These are phyloP conservation scores for Falco rusticolus DNA, from an alignment of 2,797 vertebrate species.

Conservation along the genomic window DNA sequence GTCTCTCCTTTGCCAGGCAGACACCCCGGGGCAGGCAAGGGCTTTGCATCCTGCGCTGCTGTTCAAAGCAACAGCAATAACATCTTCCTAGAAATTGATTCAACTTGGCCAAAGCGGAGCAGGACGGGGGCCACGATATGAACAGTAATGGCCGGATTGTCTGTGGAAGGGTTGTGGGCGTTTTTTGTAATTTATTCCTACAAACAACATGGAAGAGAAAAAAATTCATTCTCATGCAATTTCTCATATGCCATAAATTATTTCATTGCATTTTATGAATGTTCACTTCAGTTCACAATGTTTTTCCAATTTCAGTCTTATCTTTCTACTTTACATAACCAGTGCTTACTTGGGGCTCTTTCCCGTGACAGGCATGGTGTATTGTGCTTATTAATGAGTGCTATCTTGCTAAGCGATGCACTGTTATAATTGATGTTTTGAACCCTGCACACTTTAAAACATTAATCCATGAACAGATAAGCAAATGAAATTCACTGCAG, in stretches of 20 bases:
- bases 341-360: neutral
- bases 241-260: neutral
- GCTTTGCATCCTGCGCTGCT: neutral
- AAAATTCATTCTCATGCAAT: neutral
- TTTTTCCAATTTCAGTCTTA: neutral
- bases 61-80: slow-evolving; percentile 40
- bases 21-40: neutral
- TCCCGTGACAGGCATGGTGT: neutral
- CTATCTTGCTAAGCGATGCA: neutral
- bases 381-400: neutral
- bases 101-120: slow-evolving; percentile 25
- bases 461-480: neutral
- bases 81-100: slow-evolving; percentile 14
- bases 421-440: neutral
- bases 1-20: too few species aligned
- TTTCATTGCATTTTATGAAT: neutral
- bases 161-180: neutral
- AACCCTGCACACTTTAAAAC: neutral
- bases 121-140: neutral
- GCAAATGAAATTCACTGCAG: neutral
- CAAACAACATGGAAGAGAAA: neutral
- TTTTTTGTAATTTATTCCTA: slow-evolving; percentile 11
- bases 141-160: neutral
- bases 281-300: neutral
- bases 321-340: neutral